A percentile compares a stretch with the other conserved stretches of the same genome.
phyloP scores from a whole-genome alignment of 2,797 vertebrate species.

The Gobionotothen gibberifrons region DNA sequence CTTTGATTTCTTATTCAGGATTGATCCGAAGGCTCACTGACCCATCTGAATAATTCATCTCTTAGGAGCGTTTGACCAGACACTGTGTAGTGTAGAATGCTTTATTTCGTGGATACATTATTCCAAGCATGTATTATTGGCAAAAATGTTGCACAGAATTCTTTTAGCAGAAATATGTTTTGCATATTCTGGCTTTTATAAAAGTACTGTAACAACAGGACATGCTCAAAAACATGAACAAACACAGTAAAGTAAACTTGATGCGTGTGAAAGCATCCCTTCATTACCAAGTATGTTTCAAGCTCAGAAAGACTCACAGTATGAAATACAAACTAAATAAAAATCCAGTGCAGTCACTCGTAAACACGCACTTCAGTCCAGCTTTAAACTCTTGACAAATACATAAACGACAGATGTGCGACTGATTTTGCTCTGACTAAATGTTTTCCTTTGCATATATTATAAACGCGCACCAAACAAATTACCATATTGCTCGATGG shows the following conservation, averaged over 20 bases:
- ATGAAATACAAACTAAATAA: background rate
- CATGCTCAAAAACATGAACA: background rate
- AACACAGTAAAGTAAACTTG: background rate
- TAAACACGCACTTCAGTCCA: slow-evolving; percentile 7
- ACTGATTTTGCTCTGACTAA: slow-evolving; percentile 54
- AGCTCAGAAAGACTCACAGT: background rate
- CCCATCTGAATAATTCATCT: slow-evolving; percentile 64
- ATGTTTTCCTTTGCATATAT: slow-evolving; percentile 64
- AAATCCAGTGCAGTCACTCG: background rate
- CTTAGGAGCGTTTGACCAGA: slow-evolving; percentile 25
- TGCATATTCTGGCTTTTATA: background rate
- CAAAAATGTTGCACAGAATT: background rate
- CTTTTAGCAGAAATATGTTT: background rate
- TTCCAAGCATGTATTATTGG: background rate
- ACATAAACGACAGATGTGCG: slow-evolving; percentile 61
- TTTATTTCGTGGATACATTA: slow-evolving; percentile 21
- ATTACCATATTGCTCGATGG: slow-evolving; percentile 65
- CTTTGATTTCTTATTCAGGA: slow-evolving; percentile 72
- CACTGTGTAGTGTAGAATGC: slow-evolving; percentile 13
- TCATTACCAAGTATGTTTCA: background rate
- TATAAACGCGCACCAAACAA: slow-evolving; percentile 61
- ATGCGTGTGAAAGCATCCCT: background rate
- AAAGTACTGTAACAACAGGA: background rate
- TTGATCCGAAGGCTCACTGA: slow-evolving; percentile 57
- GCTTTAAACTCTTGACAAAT: slow-evolving; percentile 35